Conservation (phyloP, 2,113 vertebrate species). For the Formicarius rufipectus region DNA sequence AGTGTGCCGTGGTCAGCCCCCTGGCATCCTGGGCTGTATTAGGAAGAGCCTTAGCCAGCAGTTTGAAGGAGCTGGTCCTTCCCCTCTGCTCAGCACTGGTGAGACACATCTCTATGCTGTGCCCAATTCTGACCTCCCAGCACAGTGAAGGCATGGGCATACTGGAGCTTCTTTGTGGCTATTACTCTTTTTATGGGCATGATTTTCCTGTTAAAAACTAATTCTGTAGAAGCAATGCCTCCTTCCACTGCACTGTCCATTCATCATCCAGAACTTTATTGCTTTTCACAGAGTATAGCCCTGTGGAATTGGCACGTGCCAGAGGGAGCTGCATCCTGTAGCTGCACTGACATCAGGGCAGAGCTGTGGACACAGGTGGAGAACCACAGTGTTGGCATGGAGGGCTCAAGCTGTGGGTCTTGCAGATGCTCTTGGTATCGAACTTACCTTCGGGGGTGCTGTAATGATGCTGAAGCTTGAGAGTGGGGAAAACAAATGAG, state of each 20-base stretch:
- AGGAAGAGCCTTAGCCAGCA: not conserved
- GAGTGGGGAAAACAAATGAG: not conserved
- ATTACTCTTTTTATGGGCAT: not conserved
- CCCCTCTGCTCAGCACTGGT: not conserved
- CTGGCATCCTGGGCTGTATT: not conserved
- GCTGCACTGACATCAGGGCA: not conserved
- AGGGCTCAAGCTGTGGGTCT: not conserved
- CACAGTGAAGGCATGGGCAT: not conserved
- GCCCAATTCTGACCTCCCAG: not conserved
- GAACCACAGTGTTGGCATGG: not conserved
- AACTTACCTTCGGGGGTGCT: not conserved
- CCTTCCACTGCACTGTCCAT: not conserved
- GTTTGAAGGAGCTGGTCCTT: not conserved
- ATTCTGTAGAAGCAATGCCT: not conserved
- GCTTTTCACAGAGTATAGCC: not conserved
- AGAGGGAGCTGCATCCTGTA: not conserved
- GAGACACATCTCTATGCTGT: no score
- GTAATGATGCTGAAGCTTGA: not conserved
- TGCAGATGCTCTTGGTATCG: not conserved
- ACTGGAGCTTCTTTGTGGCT: not conserved
- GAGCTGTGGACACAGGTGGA: not conserved
- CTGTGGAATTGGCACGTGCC: rapidly evolving
- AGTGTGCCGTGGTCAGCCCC: not conserved
- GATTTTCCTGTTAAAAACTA: not conserved
- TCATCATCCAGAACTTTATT: not conserved